These are phyloP conservation scores for Acrobasis suavella DNA, from an alignment of 2,888 invertebrate genomes.

Conservation along the genomic window DNA sequence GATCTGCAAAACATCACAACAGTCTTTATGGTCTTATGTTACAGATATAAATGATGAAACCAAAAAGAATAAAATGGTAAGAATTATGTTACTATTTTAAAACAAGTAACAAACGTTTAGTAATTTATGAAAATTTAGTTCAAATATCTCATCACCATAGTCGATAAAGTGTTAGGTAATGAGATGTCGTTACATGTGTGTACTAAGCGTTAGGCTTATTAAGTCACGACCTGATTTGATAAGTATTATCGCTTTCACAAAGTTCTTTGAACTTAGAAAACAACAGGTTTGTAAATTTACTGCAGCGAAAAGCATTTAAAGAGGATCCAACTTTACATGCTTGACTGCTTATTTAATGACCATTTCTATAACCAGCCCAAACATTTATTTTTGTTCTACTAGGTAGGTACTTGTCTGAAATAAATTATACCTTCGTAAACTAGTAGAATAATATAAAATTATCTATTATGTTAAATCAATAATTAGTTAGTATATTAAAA, in stretches of 20 bases:
- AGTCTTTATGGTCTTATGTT: conserved; percentile 72
- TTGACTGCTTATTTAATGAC: too few relatives aligned
- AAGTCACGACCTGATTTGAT: conserved; percentile 19
- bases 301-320: too few relatives aligned
- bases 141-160: not conserved
- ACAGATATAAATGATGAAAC: conserved; percentile 66
- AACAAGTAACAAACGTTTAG: too few relatives aligned
- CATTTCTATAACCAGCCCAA: too few relatives aligned
- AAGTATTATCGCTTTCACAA: conserved; percentile 23
- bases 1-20: conserved; percentile 71
- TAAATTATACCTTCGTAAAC: too few relatives aligned
- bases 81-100: conserved; percentile 13
- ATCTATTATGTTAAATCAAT: not conserved
- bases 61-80: conserved; percentile 73
- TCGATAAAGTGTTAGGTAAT: not conserved
- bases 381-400: too few relatives aligned
- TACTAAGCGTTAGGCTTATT: not conserved
- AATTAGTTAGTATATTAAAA: not conserved
- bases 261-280: conserved; percentile 15
- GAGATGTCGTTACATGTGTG: conserved; percentile 7
- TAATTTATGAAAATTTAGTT: not conserved
- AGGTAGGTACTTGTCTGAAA: too few relatives aligned
- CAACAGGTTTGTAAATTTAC: not conserved
- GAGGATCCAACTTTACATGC: too few relatives aligned
- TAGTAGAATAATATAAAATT: too few relatives aligned